Percentiles rank a stretch among this genome's conserved stretches.
Evolutionary conservation across 2,113 vertebrate genomes (phyloP).

Genomic region (Oreochromis spilurus): DNA sequence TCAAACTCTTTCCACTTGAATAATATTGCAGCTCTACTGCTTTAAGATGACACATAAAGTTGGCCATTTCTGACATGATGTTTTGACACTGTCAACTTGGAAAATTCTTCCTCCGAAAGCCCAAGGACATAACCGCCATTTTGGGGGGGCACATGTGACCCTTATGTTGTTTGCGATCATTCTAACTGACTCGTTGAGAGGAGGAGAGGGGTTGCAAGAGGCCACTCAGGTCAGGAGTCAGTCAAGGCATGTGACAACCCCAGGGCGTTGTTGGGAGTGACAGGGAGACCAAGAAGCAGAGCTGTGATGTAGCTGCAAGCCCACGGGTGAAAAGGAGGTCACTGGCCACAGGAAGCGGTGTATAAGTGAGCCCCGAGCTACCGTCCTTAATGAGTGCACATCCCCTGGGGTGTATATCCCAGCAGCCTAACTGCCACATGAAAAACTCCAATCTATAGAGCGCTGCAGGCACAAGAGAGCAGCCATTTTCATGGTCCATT

Average conservation of each 20-base stretch:
- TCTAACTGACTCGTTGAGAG: constrained; percentile 57
- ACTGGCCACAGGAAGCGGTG: constrained; percentile 86
- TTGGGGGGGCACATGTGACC: constrained; percentile 56
- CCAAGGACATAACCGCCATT: constrained; percentile 55
- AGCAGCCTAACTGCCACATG: constrained; percentile 68
- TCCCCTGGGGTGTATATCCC: constrained; percentile 73
- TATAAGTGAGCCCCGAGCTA: constrained; percentile 73
- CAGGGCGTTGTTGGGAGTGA: constrained; percentile 70
- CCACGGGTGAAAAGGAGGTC: constrained; percentile 88
- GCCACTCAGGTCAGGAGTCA: constrained; percentile 81
- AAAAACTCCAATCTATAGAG: constrained; percentile 69
- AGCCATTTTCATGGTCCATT: constrained; percentile 73
- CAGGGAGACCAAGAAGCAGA: constrained; percentile 72
- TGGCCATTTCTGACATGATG: constrained; percentile 54
- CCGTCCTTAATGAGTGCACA: constrained; percentile 85
- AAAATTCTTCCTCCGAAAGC: constrained; percentile 52
- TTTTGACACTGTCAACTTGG: constrained; percentile 62
- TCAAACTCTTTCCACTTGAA: constrained; percentile 46
- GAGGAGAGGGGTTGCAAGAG: constrained; percentile 48
- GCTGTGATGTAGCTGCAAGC: constrained; percentile 76
- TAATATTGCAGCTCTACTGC: constrained; percentile 31
- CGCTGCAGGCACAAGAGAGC: constrained; percentile 57
- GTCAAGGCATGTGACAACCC: constrained; percentile 76
- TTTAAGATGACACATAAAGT: constrained; percentile 61
- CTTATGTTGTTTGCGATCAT: constrained; percentile 32